phyloP scores from a whole-genome alignment of 2,113 vertebrate genomes.

The Nyctibius bracteatus region DNA sequence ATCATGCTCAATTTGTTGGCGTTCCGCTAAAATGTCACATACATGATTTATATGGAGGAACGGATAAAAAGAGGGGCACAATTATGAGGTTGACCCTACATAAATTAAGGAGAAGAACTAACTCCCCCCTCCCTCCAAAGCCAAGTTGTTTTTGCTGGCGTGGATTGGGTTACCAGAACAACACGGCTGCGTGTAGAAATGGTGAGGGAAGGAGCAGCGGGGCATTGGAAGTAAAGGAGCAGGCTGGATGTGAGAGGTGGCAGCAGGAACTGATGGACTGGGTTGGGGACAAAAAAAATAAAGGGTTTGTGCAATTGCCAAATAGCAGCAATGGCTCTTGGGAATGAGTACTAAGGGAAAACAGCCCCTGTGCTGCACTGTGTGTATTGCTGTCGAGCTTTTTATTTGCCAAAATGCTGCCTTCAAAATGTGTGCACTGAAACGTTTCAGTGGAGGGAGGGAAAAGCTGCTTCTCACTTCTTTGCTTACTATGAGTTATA shows the following conservation, averaged over 20 bases:
- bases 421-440: neutral
- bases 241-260: neutral
- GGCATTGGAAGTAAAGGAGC: neutral
- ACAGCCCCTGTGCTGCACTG: neutral
- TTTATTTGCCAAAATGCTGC: neutral
- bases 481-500: neutral
- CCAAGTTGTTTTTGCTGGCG: neutral
- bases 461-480: neutral
- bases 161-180: neutral
- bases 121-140: rapidly evolving
- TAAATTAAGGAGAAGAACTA: neutral
- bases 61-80: neutral
- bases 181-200: neutral
- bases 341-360: neutral
- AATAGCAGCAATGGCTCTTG: neutral
- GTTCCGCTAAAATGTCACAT: neutral
- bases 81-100: neutral
- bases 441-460: neutral
- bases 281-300: neutral
- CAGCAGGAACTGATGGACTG: neutral
- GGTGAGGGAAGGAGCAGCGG: neutral
- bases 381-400: neutral
- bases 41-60: conserved; percentile 29
- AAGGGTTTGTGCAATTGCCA: neutral
- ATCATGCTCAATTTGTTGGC: neutral